These are phyloP conservation scores for Oryzias celebensis DNA, from an alignment of 2,113 vertebrate species.

Conservation along the genomic window DNA sequence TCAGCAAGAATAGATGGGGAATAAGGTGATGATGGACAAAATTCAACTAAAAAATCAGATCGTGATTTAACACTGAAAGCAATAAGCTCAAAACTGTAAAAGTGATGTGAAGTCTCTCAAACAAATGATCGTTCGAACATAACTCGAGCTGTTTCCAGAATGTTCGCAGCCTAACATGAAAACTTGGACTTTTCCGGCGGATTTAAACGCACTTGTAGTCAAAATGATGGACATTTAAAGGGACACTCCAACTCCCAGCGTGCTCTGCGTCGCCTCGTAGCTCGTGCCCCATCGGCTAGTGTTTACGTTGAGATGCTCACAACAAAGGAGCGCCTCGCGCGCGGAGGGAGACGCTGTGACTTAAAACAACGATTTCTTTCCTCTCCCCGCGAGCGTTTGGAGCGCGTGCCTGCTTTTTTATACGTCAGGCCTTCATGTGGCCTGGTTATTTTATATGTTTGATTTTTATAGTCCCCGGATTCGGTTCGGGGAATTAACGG, in stretches of 20 bases:
- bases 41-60: too few species aligned
- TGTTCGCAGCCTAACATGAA: not conserved
- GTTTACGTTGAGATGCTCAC: constrained; percentile 73
- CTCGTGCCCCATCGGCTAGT: constrained; percentile 33
- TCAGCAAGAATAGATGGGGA: too few species aligned
- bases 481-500: not conserved
- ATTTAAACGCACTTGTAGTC: not conserved
- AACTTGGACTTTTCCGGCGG: not conserved
- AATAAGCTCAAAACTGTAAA: too few species aligned
- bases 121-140: too few species aligned
- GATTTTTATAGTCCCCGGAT: constrained; percentile 4
- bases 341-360: constrained; percentile 38
- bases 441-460: not conserved
- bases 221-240: too few species aligned
- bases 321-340: constrained; percentile 63
- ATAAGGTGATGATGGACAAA: too few species aligned
- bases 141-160: too few species aligned
- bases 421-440: not conserved
- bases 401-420: constrained; percentile 4
- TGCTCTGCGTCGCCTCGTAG: constrained; percentile 19
- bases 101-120: too few species aligned
- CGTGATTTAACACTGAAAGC: too few species aligned
- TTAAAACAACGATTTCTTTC: constrained; percentile 12
- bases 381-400: not conserved
- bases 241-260: constrained; percentile 50